A percentile compares a stretch with the other conserved stretches of the same genome.
Evolutionary conservation across 2,888 invertebrate species (phyloP).

Genomic region (Stramonita haemastoma): DNA sequence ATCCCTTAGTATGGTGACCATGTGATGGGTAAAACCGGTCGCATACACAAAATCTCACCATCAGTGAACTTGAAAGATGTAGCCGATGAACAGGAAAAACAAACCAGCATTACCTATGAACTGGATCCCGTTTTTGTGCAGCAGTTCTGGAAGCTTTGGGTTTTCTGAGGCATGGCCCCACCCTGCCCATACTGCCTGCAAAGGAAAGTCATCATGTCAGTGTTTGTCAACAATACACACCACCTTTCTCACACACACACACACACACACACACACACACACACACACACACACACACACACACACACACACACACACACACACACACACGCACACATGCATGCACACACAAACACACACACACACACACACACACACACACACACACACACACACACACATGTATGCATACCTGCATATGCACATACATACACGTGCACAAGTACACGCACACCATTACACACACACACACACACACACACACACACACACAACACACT

Average conservation of each 20-base stretch:
- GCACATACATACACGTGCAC: no score
- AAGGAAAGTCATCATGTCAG: not conserved
- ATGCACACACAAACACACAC: no score
- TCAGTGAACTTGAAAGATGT: not conserved
- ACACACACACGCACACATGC: no score
- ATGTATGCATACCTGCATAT: no score
- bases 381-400: no score
- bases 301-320: no score
- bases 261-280: not conserved
- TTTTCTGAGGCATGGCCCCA: conserved; percentile 99
- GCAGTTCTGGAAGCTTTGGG: conserved; percentile 95
- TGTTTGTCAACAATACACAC: no score
- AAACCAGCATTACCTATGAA: conserved; percentile 88
- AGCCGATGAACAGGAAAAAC: not conserved
- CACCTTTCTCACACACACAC: not conserved
- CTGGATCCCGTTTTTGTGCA: conserved; percentile 92
- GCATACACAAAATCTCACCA: not conserved
- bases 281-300: no score
- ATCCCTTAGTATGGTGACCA: not conserved
- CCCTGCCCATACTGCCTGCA: conserved; percentile 98
- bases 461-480: not conserved
- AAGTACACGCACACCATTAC: no score
- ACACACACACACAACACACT: not conserved
- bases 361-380: no score
- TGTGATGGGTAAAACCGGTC: not conserved